These are phyloP conservation scores for Liolophura sinensis DNA, from an alignment of 1,140 invertebrate species.

Conservation along the genomic window DNA sequence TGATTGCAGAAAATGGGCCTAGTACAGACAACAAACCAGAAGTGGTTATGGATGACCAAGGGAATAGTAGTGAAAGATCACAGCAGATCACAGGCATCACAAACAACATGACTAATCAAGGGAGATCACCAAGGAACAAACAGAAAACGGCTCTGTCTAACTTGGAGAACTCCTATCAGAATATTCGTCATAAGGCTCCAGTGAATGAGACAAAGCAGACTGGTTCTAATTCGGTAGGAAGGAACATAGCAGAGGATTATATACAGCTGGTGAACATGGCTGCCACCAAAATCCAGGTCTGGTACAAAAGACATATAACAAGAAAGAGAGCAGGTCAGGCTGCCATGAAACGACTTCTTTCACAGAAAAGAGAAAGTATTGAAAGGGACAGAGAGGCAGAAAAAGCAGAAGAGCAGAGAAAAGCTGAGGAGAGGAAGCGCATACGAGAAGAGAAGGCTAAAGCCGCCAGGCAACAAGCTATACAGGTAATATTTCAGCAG, in stretches of 20 bases:
- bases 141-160: slow-evolving; percentile 37
- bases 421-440: slow-evolving; percentile 40
- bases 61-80: too few relatives aligned
- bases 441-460: slow-evolving; percentile 49
- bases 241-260: slow-evolving; percentile 47
- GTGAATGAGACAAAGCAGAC: slow-evolving; percentile 48
- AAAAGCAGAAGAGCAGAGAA: slow-evolving; percentile 27
- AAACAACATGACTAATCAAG: slow-evolving; percentile 51
- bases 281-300: slow-evolving; percentile 51
- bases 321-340: slow-evolving; percentile 37
- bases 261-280: slow-evolving; percentile 45
- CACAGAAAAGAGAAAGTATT: slow-evolving; percentile 33
- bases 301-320: slow-evolving; percentile 34
- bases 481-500: slow-evolving; percentile 36
- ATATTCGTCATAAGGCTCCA: slow-evolving; percentile 56
- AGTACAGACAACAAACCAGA: too few relatives aligned
- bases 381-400: slow-evolving; percentile 16
- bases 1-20: too few relatives aligned
- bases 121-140: slow-evolving; percentile 42
- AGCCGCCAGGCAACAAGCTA: slow-evolving; percentile 49
- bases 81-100: slow-evolving; percentile 35
- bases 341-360: slow-evolving; percentile 47
- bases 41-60: too few relatives aligned
- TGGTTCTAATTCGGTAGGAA: slow-evolving; percentile 16
- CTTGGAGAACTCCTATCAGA: slow-evolving; percentile 57